Percentiles rank a stretch among this genome's conserved stretches.
phyloP scores from a whole-genome alignment of 1,140 invertebrate genomes.

The Hetaerina americana region DNA sequence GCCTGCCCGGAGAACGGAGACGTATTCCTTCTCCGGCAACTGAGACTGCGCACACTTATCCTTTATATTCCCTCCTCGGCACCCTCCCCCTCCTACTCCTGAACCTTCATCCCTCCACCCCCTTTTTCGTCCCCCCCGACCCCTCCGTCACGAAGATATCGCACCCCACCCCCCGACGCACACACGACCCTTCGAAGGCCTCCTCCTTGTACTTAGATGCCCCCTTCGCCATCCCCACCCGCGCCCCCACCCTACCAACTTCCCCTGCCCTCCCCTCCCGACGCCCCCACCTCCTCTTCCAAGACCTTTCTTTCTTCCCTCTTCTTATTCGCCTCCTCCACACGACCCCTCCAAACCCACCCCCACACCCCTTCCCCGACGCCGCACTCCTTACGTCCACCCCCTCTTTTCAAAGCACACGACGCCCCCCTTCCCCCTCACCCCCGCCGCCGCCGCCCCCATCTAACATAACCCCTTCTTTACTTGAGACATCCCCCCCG shows the following conservation, averaged over 20 bases:
- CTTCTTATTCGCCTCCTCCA: not conserved
- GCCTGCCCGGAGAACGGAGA: not conserved
- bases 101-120: too few relatives aligned
- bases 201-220: not conserved
- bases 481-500: not conserved
- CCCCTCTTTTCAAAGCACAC: not conserved
- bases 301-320: not conserved
- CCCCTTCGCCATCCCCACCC: not conserved
- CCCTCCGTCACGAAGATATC: too few relatives aligned
- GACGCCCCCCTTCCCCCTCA: too few relatives aligned
- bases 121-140: too few relatives aligned
- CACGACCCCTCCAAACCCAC: too few relatives aligned
- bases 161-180: too few relatives aligned
- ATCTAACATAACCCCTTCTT: not conserved
- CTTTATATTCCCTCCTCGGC: not conserved
- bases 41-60: not conserved
- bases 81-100: not conserved
- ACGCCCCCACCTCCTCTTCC: not conserved
- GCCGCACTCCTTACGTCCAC: not conserved
- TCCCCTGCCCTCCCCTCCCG: not conserved
- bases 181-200: not conserved
- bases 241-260: not conserved
- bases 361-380: not conserved
- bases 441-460: not conserved
- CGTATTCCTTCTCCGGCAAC: not conserved